Conservation (phyloP, 92 coral and sea anemone species). For the Zoanthus solanderi region DNA sequence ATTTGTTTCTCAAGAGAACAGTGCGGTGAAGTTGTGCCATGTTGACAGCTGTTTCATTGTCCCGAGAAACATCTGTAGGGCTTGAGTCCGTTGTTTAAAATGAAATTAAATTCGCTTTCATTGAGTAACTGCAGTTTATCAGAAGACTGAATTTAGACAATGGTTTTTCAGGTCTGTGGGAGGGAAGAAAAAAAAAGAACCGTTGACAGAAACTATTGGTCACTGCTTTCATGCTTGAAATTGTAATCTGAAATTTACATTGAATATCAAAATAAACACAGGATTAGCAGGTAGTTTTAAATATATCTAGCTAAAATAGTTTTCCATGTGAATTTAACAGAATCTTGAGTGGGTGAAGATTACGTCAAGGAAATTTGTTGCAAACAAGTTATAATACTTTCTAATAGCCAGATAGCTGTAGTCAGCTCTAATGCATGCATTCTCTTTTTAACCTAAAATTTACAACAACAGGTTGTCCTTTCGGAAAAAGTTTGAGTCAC, state of each 20-base stretch:
- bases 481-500: neutral
- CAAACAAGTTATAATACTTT: neutral
- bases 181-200: conserved; percentile 13
- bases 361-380: neutral
- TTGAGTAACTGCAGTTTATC: conserved; percentile 47
- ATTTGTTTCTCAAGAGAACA: conserved; percentile 40
- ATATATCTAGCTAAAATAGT: neutral
- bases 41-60: conserved; percentile 39
- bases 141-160: conserved; percentile 35
- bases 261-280: conserved; percentile 25
- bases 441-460: conserved; percentile 25
- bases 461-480: conserved; percentile 29
- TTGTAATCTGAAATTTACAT: neutral
- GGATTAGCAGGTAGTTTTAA: neutral
- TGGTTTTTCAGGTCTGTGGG: conserved; percentile 20
- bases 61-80: conserved; percentile 37
- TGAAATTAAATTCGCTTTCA: conserved; percentile 40
- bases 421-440: conserved; percentile 17
- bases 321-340: neutral
- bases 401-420: neutral
- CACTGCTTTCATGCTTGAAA: conserved; percentile 7
- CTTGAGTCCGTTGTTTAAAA: conserved; percentile 39
- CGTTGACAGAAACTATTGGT: neutral
- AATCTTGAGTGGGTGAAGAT: neutral
- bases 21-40: neutral